Evolutionary conservation across 2,888 invertebrate species (phyloP).

Genomic region (Xanthorhoe designata): DNA sequence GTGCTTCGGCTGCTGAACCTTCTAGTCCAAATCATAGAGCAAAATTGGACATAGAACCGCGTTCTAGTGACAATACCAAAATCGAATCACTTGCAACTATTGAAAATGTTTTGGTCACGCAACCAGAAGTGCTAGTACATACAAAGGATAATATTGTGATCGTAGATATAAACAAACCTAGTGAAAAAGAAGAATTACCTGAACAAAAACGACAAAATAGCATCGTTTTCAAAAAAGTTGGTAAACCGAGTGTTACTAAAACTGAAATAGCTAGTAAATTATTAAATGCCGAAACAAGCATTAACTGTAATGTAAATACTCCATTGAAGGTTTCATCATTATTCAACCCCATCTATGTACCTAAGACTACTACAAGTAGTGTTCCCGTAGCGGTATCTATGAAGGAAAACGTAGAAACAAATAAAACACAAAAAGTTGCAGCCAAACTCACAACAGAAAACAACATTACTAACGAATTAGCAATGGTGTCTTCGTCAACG

Average conservation of each 20-base stretch:
- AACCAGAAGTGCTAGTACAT: constrained; percentile 52
- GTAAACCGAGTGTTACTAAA: constrained; percentile 27
- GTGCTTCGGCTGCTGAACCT: constrained; percentile 6
- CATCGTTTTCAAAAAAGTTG: constrained; percentile 17
- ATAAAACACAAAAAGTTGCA: constrained; percentile 17
- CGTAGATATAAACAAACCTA: constrained; percentile 28
- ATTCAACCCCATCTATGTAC: constrained; percentile 65
- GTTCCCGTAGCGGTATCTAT: constrained; percentile 20
- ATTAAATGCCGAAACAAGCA: constrained; percentile 16
- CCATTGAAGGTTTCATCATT: constrained; percentile 75
- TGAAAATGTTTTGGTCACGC: constrained; percentile 50
- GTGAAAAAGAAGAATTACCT: constrained; percentile 16
- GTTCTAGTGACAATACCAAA: constrained; percentile 15
- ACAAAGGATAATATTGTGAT: constrained; percentile 44
- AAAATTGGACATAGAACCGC: constrained; percentile 17
- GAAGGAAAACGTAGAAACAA: constrained; percentile 19
- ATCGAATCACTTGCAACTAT: constrained; percentile 31
- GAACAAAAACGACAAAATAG: constrained; percentile 9
- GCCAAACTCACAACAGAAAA: constrained; percentile 2
- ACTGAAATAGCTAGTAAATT: constrained; percentile 29
- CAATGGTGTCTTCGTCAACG: constrained; percentile 13
- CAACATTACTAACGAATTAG: constrained; percentile 12
- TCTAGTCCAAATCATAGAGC: constrained; percentile 8
- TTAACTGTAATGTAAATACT: constrained; percentile 44
- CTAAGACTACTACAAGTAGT: constrained; percentile 41